A percentile compares a stretch with the other conserved stretches of the same genome.
Evolutionary conservation across 1,140 invertebrate species (phyloP).

Genomic region (Zaprionus inermis): DNA sequence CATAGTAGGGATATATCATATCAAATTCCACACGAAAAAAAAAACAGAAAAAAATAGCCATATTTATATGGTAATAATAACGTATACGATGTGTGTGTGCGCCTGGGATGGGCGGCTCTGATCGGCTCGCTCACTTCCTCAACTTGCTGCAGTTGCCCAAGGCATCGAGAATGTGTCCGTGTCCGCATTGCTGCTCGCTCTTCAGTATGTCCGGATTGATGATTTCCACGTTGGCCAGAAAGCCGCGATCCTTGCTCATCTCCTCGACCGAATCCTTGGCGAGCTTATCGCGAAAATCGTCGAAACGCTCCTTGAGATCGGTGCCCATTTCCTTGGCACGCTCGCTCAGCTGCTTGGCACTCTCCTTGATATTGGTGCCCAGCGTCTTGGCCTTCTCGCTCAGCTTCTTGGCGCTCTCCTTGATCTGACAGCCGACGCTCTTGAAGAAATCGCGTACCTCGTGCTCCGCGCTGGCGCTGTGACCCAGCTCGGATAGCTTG

Average conservation of each 20-base stretch:
- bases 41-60: constrained; percentile 12
- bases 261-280: constrained; percentile 66
- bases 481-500: constrained; percentile 56
- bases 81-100: neutral
- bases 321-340: constrained; percentile 70
- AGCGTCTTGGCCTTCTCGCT: constrained; percentile 67
- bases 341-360: constrained; percentile 69
- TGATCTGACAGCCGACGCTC: constrained; percentile 73
- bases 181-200: constrained; percentile 76
- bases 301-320: constrained; percentile 68
- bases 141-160: constrained; percentile 82
- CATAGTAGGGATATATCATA: neutral
- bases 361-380: constrained; percentile 67
- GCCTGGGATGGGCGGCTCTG: neutral
- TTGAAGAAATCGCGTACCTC: constrained; percentile 76
- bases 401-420: constrained; percentile 67
- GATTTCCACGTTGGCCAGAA: constrained; percentile 72
- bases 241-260: constrained; percentile 59
- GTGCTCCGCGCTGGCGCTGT: constrained; percentile 62
- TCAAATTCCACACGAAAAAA: constrained; percentile 24
- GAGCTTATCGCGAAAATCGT: constrained; percentile 73
- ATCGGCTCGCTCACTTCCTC: constrained; percentile 54
- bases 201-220: constrained; percentile 78
- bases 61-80: constrained; percentile 2
- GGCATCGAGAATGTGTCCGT: constrained; percentile 76